A percentile compares a stretch with the other conserved stretches of the same genome.
These are phyloP conservation scores for Tinamus guttatus DNA, from an alignment of 2,113 vertebrate genomes.

Conservation along the genomic window DNA sequence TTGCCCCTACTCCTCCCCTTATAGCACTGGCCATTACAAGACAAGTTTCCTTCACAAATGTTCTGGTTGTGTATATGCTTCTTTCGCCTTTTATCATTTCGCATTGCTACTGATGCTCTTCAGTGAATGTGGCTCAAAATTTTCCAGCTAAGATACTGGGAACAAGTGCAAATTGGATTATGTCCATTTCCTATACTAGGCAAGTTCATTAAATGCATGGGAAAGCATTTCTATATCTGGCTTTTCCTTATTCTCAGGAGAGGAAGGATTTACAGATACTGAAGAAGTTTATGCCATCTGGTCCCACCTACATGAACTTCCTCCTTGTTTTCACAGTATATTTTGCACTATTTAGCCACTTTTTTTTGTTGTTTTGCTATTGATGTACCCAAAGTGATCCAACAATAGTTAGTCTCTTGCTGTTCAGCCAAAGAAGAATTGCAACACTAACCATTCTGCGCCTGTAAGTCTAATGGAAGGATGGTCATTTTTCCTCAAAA, in stretches of 20 bases:
- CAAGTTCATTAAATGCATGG: background rate
- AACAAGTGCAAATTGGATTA: background rate
- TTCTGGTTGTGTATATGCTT: background rate
- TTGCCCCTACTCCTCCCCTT: background rate
- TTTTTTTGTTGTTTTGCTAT: slow-evolving; percentile 54
- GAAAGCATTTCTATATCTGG: background rate
- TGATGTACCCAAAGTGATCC: slow-evolving; percentile 3
- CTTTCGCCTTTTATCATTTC: background rate
- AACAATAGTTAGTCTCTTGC: slow-evolving; percentile 21
- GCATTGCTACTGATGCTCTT: background rate
- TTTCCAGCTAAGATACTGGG: background rate
- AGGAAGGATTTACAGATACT: slow-evolving; percentile 5
- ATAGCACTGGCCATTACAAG: background rate
- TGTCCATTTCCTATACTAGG: background rate
- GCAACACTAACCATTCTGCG: background rate
- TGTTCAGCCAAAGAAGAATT: background rate
- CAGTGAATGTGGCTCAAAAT: background rate
- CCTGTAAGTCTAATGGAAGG: background rate
- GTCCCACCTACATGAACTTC: slow-evolving; percentile 60
- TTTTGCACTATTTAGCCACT: slow-evolving; percentile 68
- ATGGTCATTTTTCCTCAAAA: background rate
- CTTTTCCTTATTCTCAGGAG: slow-evolving; percentile 1
- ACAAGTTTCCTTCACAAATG: background rate
- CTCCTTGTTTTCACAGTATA: slow-evolving; percentile 71
- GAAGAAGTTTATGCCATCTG: slow-evolving; percentile 45